Percentiles rank a stretch among this genome's conserved stretches.
Evolutionary conservation across 1,140 invertebrate species (phyloP).

Genomic region (Bombus sibiricus): DNA sequence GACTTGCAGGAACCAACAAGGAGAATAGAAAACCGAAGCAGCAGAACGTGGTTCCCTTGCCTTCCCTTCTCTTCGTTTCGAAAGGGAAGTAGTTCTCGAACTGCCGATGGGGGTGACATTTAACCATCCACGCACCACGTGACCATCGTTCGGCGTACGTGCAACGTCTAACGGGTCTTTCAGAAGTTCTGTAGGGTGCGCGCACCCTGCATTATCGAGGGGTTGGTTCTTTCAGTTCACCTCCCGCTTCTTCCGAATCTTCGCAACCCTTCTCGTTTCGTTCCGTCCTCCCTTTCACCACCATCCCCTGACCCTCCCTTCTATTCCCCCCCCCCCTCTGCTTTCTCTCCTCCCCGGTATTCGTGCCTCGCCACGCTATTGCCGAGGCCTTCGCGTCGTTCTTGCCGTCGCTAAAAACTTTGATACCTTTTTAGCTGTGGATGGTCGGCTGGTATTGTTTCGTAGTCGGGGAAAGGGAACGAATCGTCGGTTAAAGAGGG

Average conservation of each 20-base stretch:
- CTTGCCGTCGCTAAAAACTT: constrained; percentile 64
- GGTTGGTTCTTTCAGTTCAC: not conserved
- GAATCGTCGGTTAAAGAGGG: constrained; percentile 54
- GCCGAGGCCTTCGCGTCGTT: no score
- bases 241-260: no score
- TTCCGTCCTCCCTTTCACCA: not conserved
- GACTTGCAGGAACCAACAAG: not conserved
- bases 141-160: not conserved
- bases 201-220: not conserved
- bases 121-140: constrained; percentile 1
- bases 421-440: constrained; percentile 66
- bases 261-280: not conserved
- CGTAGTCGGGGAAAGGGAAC: not conserved
- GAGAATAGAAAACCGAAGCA: not conserved
- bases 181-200: not conserved
- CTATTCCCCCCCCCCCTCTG: no score
- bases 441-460: constrained; percentile 56
- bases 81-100: constrained; percentile 10
- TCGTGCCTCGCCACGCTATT: no score
- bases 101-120: constrained; percentile 32
- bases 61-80: not conserved
- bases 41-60: not conserved
- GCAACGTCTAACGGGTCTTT: constrained; percentile 30
- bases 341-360: no score
- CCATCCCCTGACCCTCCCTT: not conserved